Base-by-base conservation (phyloP, 1,140 invertebrate genomes). In the Meloidogyne exigua region DNA sequence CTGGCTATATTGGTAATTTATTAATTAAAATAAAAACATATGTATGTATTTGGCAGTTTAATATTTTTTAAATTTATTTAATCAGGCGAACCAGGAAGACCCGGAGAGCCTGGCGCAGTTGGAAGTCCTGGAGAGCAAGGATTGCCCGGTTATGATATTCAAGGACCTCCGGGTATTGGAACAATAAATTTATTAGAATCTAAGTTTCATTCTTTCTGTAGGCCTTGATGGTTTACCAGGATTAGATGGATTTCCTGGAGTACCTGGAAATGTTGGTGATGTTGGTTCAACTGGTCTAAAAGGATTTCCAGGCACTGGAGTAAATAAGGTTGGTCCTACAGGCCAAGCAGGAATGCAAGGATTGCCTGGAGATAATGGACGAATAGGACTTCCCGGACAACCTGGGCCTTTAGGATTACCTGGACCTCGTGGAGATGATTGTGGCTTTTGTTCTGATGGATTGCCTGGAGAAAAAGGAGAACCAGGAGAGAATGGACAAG, bases 291-390 rank as follows among this genome's bases (percentile, higher is more conserved):
- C 80, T 13, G 85, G 85, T 68, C 68, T 75, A 75, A 87, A 87
- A 68, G 85, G 85, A 64, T 87, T 86, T 76, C 85, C 85, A 25
- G 85, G 85, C 15, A 83, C 79, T 65, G 85, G 85, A 65, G 86
- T 87, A 7, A 82, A 81, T 13, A 87, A 82, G 65, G 77, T 83
- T 21, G 85, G 85, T 42, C 85, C 85, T 32, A 68, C 68, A n/a
- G 85, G 85, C 42, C 71, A 76, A 42, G 32, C 72, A 2, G 85
- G 85, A n/a, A 73, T 86, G 12, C 68, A 75, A 42, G 85, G 85
- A 64, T 62, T 25, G 15, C 85, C 85, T 64, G 85, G 85, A 68
- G 81, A 81, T 36, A 85, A 83, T 42, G 85, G 86, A 65, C 76
- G 83, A 25, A 85, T 83, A 69, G 85, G 85, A 75, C 44, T 80